phyloP scores from a whole-genome alignment of 2,888 invertebrate genomes.

The Helicoverpa assulta region DNA sequence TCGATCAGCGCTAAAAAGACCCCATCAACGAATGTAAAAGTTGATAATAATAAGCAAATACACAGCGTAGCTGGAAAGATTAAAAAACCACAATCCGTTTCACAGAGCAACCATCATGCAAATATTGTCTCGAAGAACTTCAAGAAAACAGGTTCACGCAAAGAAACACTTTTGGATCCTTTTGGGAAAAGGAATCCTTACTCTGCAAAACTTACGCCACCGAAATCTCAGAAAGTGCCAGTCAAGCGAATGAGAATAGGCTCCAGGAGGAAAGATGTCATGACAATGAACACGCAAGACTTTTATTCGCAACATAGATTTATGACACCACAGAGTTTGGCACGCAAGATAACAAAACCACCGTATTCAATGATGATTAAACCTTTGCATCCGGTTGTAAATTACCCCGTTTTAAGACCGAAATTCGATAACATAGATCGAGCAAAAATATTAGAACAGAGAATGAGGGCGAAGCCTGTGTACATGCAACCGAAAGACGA shows the following conservation, averaged over 20 bases:
- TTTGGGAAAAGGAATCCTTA: conserved; percentile 69
- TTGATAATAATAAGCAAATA: conserved; percentile 7
- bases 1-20: conserved; percentile 11
- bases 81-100: conserved; percentile 6
- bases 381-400: conserved; percentile 47
- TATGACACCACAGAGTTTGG: conserved; percentile 48
- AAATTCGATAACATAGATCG: conserved; percentile 64
- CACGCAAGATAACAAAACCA: conserved; percentile 32
- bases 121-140: conserved; percentile 47
- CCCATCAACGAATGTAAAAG: conserved; percentile 21
- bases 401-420: conserved; percentile 64
- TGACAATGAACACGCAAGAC: conserved; percentile 69
- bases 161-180: conserved; percentile 58
- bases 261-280: conserved; percentile 63
- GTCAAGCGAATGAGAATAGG: conserved; percentile 66
- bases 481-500: conserved; percentile 61
- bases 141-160: conserved; percentile 33
- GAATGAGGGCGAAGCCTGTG: conserved; percentile 61
- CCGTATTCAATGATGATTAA: conserved; percentile 6
- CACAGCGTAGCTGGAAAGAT: neutral
- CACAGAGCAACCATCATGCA: conserved; percentile 31
- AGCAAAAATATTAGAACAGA: conserved; percentile 12
- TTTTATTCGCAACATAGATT: conserved; percentile 68
- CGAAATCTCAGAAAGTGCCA: conserved; percentile 60
- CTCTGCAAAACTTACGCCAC: conserved; percentile 59